A percentile compares a stretch with the other conserved stretches of the same genome.
These are phyloP conservation scores for Drosophila arizonae DNA, from an alignment of 1,140 invertebrate species.

Conservation along the genomic window DNA sequence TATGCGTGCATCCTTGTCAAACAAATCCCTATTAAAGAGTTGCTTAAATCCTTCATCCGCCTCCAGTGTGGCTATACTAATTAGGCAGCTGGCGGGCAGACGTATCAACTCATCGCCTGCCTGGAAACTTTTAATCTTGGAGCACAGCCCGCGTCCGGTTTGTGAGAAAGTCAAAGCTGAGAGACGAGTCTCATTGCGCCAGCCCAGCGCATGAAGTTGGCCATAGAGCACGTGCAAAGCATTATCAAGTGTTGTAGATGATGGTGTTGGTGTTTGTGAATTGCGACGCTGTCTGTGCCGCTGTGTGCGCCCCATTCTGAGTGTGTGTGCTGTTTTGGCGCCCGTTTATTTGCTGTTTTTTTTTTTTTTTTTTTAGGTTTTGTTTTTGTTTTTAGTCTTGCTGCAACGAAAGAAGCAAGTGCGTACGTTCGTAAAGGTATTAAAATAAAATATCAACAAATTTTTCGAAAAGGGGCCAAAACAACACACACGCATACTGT, in stretches of 20 bases:
- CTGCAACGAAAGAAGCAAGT: conserved; percentile 79
- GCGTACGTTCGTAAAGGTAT: conserved; percentile 24
- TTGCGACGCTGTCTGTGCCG: conserved; percentile 43
- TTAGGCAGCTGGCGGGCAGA: conserved; percentile 59
- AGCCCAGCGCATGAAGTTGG: conserved; percentile 52
- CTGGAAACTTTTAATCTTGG: conserved; percentile 45
- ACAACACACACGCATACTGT: conserved; percentile 73
- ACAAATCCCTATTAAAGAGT: conserved; percentile 54
- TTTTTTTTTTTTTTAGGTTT: conserved; percentile 16
- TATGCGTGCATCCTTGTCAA: conserved; percentile 70
- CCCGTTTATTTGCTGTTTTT: conserved; percentile 9
- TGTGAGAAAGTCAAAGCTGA: conserved; percentile 37
- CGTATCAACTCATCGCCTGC: conserved; percentile 60
- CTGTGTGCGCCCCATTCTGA: conserved; percentile 70
- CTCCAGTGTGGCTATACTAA: conserved; percentile 69
- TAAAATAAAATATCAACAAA: conserved; percentile 13
- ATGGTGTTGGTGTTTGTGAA: conserved; percentile 1
- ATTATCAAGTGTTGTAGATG: not conserved
- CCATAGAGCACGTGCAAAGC: conserved; percentile 50
- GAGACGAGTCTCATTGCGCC: conserved; percentile 64
- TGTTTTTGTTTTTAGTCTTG: conserved; percentile 48
- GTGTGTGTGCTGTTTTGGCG: conserved; percentile 73
- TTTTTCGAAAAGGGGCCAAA: conserved; percentile 56
- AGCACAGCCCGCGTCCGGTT: conserved; percentile 73
- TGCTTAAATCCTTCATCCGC: conserved; percentile 59